Evolutionary conservation across 2,888 invertebrate species (phyloP).

Genomic region (Phragmatobia fuliginosa): DNA sequence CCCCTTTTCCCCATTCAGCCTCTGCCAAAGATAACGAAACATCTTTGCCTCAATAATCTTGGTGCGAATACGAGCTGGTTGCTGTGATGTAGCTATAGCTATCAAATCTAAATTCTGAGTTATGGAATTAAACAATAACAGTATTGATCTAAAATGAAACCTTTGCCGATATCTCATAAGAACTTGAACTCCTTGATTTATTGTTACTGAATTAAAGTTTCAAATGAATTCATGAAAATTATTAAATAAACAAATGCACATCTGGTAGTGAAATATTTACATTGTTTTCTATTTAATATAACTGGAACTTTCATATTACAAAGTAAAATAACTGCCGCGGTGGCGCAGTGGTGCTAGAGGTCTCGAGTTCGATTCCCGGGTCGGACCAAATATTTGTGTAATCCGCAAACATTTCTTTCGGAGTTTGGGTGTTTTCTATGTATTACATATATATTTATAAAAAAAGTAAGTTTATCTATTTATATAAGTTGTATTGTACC

Average conservation of each 20-base stretch:
- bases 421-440: too few species aligned
- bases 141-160: not conserved
- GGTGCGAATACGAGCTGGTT: slow-evolving; percentile 44
- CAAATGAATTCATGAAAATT: not conserved
- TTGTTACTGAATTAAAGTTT: not conserved
- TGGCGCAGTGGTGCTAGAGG: too few species aligned
- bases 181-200: too few species aligned
- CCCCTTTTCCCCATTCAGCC: slow-evolving; percentile 89
- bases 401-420: too few species aligned
- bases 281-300: too few species aligned
- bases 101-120: not conserved
- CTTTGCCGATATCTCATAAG: not conserved
- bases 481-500: too few species aligned
- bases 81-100: slow-evolving; percentile 33
- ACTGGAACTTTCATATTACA: too few species aligned
- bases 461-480: too few species aligned
- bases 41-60: slow-evolving; percentile 58
- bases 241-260: not conserved
- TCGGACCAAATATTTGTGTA: too few species aligned
- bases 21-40: slow-evolving; percentile 74
- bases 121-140: not conserved
- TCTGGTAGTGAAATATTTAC: not conserved
- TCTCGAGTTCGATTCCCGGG: too few species aligned
- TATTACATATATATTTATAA: too few species aligned
- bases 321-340: too few species aligned